Evolutionary conservation across 2,797 vertebrate species (phyloP).

Genomic region (Alouatta caraya): DNA sequence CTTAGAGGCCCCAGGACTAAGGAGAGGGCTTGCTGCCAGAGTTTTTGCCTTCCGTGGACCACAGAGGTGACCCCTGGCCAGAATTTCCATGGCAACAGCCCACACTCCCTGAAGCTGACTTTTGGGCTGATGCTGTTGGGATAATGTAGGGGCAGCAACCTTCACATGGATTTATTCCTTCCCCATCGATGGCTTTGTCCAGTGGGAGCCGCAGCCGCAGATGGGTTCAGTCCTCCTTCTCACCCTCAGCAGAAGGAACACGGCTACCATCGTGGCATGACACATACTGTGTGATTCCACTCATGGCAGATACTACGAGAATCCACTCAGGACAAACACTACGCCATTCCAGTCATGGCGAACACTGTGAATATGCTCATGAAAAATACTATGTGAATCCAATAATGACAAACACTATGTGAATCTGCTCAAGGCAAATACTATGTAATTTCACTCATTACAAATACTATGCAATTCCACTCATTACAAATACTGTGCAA

Average conservation of each 20-base stretch:
- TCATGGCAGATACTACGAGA: no score
- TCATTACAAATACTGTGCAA: no score
- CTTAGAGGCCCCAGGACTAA: not conserved
- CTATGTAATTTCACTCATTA: rapidly evolving
- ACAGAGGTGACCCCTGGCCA: not conserved
- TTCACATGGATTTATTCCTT: not conserved
- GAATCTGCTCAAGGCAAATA: no score
- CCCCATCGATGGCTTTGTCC: not conserved
- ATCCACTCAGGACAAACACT: no score
- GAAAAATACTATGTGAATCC: no score
- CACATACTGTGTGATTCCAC: no score
- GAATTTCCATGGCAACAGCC: not conserved
- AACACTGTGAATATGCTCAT: no score
- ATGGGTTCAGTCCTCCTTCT: not conserved
- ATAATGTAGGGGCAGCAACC: rapidly evolving
- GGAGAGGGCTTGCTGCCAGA: not conserved
- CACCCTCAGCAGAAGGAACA: not conserved
- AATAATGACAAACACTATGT: no score
- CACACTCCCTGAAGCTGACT: rapidly evolving
- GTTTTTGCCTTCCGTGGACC: not conserved
- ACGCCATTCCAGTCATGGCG: no score
- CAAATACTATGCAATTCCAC: rapidly evolving
- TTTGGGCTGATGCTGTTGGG: not conserved
- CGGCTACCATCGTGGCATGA: not conserved
- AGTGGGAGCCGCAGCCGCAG: not conserved